Percentiles rank a stretch among this genome's conserved stretches.
Conservation (phyloP, 2,113 vertebrate genomes). For the Chiloscyllium plagiosum region DNA sequence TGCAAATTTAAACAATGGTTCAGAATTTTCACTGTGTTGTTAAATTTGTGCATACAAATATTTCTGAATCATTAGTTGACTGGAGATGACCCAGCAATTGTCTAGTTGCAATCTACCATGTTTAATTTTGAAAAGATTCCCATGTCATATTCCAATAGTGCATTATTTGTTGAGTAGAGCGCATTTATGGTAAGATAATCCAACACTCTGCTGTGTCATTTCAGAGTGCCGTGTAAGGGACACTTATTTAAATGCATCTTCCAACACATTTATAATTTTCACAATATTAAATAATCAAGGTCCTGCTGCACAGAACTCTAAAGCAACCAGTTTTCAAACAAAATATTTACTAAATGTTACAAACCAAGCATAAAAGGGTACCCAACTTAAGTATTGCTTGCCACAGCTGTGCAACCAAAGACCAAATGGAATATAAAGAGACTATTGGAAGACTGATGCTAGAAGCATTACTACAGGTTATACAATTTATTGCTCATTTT, state of each 20-base stretch:
- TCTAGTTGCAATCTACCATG: neutral
- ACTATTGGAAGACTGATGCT: conserved; percentile 35
- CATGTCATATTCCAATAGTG: neutral
- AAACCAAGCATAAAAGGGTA: neutral
- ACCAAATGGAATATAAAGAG: conserved; percentile 15
- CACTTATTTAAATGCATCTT: neutral
- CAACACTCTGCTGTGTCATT: neutral
- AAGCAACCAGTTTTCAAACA: neutral
- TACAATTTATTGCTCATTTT: conserved; percentile 33
- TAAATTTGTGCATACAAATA: neutral
- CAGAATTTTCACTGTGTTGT: neutral
- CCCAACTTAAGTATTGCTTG: conserved; percentile 8
- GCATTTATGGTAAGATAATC: neutral
- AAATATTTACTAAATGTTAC: neutral
- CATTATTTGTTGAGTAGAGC: neutral
- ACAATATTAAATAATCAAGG: neutral
- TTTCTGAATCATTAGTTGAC: neutral
- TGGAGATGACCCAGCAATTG: neutral
- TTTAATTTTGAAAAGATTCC: neutral
- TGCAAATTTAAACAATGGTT: neutral
- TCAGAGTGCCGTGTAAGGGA: neutral
- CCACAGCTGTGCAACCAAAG: conserved; percentile 19
- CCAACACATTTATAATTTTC: neutral
- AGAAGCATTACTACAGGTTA: conserved; percentile 33
- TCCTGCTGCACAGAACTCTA: neutral